Conservation (phyloP, 1,140 invertebrate genomes). For the Pseudobourletiella spinata region DNA sequence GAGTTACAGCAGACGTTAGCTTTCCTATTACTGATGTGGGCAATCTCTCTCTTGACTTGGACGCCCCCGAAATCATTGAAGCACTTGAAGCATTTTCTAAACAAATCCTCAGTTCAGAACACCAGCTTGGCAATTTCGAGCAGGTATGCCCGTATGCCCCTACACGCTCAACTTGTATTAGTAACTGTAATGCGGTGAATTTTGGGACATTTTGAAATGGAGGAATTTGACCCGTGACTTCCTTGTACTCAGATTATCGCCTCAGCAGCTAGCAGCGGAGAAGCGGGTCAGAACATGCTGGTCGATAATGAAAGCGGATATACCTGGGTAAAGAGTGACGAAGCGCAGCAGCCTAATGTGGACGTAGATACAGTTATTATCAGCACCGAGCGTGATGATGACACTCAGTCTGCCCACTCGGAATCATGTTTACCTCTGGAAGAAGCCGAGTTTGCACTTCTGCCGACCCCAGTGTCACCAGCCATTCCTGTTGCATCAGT, state of each 20-base stretch:
- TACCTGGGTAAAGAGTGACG: neutral
- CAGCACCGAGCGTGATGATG: neutral
- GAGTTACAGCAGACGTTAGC: constrained; percentile 20
- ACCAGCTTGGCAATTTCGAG: constrained; percentile 10
- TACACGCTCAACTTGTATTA: too few relatives aligned
- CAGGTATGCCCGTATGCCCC: too few relatives aligned
- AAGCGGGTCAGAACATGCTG: constrained; percentile 7
- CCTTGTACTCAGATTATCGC: neutral
- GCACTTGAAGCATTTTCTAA: constrained; percentile 27
- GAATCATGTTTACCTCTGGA: constrained; percentile 9
- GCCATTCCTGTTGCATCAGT: neutral
- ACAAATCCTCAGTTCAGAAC: constrained; percentile 24
- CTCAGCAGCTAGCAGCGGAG: constrained; percentile 3
- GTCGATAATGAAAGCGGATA: neutral
- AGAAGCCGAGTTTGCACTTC: constrained; percentile 14
- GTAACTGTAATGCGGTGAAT: too few relatives aligned
- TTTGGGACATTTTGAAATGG: neutral
- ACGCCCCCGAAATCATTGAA: constrained; percentile 32
- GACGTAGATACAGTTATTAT: neutral
- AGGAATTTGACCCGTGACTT: neutral
- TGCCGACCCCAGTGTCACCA: constrained; percentile 12
- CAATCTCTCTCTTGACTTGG: constrained; percentile 27
- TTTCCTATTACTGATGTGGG: constrained; percentile 25
- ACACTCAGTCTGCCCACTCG: neutral
- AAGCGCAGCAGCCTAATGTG: neutral